Conservation (phyloP, 2,113 vertebrate genomes). For the Lonchura striata region DNA sequence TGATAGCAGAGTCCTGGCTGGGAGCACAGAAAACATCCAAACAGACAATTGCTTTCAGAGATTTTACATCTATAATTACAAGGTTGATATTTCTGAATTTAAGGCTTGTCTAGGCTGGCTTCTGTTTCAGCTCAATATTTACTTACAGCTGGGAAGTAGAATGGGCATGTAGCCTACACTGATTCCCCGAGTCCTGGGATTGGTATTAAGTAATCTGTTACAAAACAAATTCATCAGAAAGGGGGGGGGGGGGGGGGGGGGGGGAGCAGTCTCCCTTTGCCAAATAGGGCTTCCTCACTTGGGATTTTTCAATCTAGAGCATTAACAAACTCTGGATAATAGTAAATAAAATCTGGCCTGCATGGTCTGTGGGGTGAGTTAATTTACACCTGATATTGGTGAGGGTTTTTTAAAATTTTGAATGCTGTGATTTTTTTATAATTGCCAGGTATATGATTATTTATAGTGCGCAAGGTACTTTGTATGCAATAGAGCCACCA, state of each 20-base stretch:
- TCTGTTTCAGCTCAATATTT: conserved; percentile 1
- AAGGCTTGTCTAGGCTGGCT: conserved; percentile 3
- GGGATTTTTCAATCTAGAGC: neutral
- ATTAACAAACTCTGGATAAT: neutral
- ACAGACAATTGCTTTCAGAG: neutral
- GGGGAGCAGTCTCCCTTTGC: neutral
- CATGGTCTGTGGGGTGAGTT: neutral
- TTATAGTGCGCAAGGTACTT: neutral
- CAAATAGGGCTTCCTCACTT: neutral
- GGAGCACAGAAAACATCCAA: neutral
- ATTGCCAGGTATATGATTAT: neutral
- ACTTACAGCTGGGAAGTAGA: neutral
- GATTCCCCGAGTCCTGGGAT: neutral
- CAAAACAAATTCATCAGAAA: neutral
- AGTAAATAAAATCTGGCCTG: neutral
- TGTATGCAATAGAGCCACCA: neutral
- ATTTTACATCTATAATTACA: conserved; percentile 9
- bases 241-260: neutral
- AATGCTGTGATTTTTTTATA: neutral
- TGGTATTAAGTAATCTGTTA: neutral
- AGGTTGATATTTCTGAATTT: neutral
- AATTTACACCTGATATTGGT: neutral
- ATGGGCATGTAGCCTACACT: neutral
- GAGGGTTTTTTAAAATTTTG: neutral
- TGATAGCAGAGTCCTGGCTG: conserved; percentile 14